Conservation (phyloP, 2,113 vertebrate species). For the Nothobranchius furzeri region DNA sequence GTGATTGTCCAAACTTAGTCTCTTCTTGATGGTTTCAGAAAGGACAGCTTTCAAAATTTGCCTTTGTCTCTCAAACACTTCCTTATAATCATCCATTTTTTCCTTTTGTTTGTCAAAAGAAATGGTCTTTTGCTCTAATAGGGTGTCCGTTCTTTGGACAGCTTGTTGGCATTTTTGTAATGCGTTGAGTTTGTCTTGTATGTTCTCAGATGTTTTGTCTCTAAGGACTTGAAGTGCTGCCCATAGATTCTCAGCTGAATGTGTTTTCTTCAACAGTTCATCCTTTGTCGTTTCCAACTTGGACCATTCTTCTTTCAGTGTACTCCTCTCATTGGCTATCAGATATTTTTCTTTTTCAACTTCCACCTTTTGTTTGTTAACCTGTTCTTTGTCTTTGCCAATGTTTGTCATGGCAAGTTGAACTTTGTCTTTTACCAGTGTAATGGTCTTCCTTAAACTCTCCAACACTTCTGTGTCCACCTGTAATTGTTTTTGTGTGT, state of each 20-base stretch:
- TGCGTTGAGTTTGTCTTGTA: neutral
- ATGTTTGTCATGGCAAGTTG: neutral
- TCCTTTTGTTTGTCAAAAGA: neutral
- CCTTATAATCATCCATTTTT: neutral
- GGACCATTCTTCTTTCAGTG: neutral
- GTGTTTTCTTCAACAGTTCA: neutral
- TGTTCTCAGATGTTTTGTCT: neutral
- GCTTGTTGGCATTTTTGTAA: neutral
- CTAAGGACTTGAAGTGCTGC: neutral
- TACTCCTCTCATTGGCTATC: neutral
- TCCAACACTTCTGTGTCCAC: neutral
- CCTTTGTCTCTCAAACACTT: slow-evolving; percentile 1
- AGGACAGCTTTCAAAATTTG: neutral
- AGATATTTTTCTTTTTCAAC: neutral
- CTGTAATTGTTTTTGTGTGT: neutral
- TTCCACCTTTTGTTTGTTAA: neutral
- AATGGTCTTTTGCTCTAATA: neutral
- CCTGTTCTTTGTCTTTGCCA: neutral
- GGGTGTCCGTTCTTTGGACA: rapidly evolving
- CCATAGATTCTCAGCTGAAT: neutral
- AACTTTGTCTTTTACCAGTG: neutral
- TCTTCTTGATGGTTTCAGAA: neutral
- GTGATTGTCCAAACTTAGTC: neutral
- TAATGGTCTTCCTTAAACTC: too few species aligned
- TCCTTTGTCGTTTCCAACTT: neutral